A percentile compares a stretch with the other conserved stretches of the same genome.
phyloP scores from a whole-genome alignment of 2,888 invertebrate species.

The Helicoverpa assulta region DNA sequence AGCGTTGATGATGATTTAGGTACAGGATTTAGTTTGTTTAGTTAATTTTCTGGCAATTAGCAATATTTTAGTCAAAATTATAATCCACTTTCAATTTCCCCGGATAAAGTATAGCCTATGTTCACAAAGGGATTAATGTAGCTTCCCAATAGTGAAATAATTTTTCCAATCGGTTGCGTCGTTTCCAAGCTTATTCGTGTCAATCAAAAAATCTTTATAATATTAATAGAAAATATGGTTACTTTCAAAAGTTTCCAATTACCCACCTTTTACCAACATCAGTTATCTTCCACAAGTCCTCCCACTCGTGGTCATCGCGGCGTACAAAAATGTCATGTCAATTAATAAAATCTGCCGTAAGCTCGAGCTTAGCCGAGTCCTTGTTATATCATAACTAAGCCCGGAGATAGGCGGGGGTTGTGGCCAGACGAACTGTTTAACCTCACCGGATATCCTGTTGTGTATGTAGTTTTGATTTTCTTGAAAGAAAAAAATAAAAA shows the following conservation, averaged over 20 bases:
- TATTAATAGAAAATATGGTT: no score
- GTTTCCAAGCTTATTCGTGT: no score
- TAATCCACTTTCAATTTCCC: no score
- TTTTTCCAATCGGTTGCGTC: no score
- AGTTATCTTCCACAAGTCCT: not conserved
- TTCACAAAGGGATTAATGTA: no score
- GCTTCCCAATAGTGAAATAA: no score
- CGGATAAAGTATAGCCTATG: no score
- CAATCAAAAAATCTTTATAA: no score
- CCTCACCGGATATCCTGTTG: constrained; percentile 1
- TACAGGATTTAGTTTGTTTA: no score
- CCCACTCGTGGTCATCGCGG: constrained; percentile 38
- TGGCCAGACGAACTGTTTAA: constrained; percentile 6
- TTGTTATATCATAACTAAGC: constrained; percentile 87
- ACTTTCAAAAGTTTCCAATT: no score
- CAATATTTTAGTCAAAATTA: no score
- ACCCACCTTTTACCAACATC: not conserved
- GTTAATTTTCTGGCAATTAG: no score
- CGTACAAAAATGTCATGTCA: constrained; percentile 82
- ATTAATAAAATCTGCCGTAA: constrained; percentile 87
- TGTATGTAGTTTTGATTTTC: constrained; percentile 19
- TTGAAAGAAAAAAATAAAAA: not conserved
- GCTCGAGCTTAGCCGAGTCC: constrained; percentile 82
- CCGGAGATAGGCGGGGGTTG: constrained; percentile 67
- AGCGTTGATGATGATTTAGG: not conserved